These are phyloP conservation scores for Drosophila nr. fundita DNA, from an alignment of 2,888 invertebrate species.

Conservation along the genomic window DNA sequence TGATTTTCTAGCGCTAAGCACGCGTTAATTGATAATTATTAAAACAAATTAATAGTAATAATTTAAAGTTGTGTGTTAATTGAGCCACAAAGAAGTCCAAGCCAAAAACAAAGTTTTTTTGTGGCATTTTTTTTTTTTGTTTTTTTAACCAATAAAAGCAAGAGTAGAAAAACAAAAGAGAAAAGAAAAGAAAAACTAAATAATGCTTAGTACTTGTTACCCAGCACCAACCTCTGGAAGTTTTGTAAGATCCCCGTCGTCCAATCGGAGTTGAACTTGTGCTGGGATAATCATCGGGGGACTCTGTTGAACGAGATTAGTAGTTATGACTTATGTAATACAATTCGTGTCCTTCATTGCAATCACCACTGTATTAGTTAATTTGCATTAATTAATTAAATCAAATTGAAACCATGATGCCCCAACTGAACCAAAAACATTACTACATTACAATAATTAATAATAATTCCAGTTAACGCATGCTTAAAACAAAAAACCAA, in stretches of 20 bases:
- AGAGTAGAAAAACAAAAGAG: conserved; percentile 44
- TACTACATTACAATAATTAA: conserved; percentile 10
- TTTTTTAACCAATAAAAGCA: conserved; percentile 37
- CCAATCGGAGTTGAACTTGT: conserved; percentile 89
- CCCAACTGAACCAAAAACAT: conserved; percentile 20
- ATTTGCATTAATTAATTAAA: conserved; percentile 2
- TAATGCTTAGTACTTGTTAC: conserved; percentile 49
- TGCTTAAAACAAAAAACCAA: conserved; percentile 46
- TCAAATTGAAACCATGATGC: conserved; percentile 18
- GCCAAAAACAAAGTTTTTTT: conserved; percentile 11
- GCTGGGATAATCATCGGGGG: conserved; percentile 86
- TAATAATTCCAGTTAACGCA: conserved; percentile 27
- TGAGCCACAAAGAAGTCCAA: conserved; percentile 10
- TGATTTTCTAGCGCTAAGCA: conserved; percentile 35
- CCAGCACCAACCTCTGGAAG: conserved; percentile 91
- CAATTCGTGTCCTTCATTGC: conserved; percentile 11
- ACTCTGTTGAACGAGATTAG: conserved; percentile 83
- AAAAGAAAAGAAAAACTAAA: neutral
- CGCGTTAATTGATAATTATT: conserved; percentile 20
- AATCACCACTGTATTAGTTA: conserved; percentile 25
- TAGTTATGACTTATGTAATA: conserved; percentile 56
- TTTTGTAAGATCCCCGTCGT: conserved; percentile 94
- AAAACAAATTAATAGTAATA: neutral
- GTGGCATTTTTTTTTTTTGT: neutral
- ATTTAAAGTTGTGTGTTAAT: conserved; percentile 25